Conservation (phyloP, 2,888 invertebrate genomes). For the Agrochola circellaris region DNA sequence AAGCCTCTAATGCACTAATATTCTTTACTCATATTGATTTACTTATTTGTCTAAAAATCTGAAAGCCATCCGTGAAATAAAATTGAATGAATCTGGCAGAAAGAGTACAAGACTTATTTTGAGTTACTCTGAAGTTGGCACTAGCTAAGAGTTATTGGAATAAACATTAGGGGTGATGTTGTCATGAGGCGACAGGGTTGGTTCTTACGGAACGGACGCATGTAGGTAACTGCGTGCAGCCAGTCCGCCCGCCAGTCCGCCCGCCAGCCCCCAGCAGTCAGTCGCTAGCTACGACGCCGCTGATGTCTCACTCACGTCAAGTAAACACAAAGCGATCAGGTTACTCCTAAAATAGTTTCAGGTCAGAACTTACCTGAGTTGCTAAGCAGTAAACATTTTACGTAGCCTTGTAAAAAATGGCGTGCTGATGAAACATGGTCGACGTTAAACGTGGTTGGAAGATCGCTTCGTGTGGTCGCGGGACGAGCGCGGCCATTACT, state of each 20-base stretch:
- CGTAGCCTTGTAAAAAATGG: conserved; percentile 40
- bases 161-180: background rate
- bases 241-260: conserved; percentile 4
- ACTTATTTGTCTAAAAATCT: background rate
- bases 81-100: background rate
- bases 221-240: too few species aligned
- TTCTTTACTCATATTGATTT: background rate
- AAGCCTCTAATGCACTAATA: background rate
- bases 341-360: conserved; percentile 39
- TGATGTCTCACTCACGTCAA: background rate
- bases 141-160: background rate
- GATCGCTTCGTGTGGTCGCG: conserved; percentile 51
- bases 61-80: background rate
- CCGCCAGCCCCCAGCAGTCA: conserved; percentile 21
- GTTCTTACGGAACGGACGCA: background rate
- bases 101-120: background rate
- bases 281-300: conserved; percentile 11
- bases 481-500: conserved; percentile 23
- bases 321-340: conserved; percentile 38
- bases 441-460: conserved; percentile 9
- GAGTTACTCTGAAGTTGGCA: background rate
- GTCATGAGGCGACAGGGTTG: background rate
- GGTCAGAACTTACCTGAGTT: conserved; percentile 41
- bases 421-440: conserved; percentile 14
- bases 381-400: conserved; percentile 33